Evolutionary conservation across 2,888 invertebrate genomes (phyloP).

Genomic region (Liopterus haemorrhoidalis): DNA sequence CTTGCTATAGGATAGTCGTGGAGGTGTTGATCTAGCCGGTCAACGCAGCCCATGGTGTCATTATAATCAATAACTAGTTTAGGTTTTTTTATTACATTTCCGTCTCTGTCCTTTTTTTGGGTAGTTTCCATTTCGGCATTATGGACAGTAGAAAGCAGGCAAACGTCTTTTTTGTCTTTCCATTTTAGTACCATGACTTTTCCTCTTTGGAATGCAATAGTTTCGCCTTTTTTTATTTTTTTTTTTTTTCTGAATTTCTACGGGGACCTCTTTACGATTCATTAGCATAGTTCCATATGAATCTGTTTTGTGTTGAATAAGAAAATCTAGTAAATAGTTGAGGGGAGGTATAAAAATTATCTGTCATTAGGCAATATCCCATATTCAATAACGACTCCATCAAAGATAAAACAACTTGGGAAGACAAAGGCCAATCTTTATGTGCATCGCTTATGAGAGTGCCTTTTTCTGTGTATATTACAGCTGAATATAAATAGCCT

Average conservation of each 20-base stretch:
- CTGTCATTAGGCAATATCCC: slow-evolving; percentile 28
- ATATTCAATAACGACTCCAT: slow-evolving; percentile 29
- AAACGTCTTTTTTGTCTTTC: slow-evolving; percentile 26
- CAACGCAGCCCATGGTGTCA: no score
- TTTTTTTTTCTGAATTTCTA: slow-evolving; percentile 17
- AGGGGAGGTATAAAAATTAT: slow-evolving; percentile 33
- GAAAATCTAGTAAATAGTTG: slow-evolving; percentile 25
- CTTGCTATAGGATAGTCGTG: no score
- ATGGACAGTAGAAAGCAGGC: slow-evolving; percentile 28
- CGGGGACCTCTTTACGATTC: slow-evolving; percentile 26
- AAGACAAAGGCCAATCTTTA: slow-evolving; percentile 22
- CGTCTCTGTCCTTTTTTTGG: no score
- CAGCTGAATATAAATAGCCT: slow-evolving; percentile 27
- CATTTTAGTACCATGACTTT: slow-evolving; percentile 30
- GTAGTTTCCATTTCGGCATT: no score
- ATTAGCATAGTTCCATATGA: slow-evolving; percentile 26
- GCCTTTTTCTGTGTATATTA: slow-evolving; percentile 30
- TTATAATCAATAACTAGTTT: no score
- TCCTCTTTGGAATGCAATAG: slow-evolving; percentile 25
- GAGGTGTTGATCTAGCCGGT: no score
- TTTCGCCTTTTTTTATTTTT: slow-evolving; percentile 25
- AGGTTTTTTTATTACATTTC: no score
- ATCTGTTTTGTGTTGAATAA: slow-evolving; percentile 25
- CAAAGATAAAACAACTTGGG: slow-evolving; percentile 27
- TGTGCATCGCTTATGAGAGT: slow-evolving; percentile 24